Conservation (phyloP, 2,888 invertebrate species). For the Drepana falcataria region DNA sequence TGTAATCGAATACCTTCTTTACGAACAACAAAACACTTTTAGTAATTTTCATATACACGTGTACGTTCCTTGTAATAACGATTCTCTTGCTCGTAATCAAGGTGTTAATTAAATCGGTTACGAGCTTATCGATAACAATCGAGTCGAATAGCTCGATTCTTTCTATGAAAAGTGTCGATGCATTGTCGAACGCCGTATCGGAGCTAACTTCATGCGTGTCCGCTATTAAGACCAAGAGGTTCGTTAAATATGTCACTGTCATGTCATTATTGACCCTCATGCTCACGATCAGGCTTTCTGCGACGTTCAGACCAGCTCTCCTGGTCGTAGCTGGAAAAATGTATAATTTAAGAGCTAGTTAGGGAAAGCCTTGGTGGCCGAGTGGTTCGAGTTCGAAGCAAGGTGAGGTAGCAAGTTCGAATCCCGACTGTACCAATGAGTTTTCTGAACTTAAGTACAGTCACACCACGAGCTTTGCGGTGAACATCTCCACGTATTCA, state of each 20-base stretch:
- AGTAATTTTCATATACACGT: constrained; percentile 13
- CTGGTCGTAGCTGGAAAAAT: constrained; percentile 35
- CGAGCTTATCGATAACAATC: constrained; percentile 11
- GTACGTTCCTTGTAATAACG: constrained; percentile 5
- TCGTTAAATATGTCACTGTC: constrained; percentile 30
- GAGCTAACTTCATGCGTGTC: constrained; percentile 21
- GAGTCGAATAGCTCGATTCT: constrained; percentile 39
- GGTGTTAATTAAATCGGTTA: constrained; percentile 12
- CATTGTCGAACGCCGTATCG: constrained; percentile 23
- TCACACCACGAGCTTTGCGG: neutral
- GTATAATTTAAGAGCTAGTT: neutral
- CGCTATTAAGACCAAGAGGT: constrained; percentile 24
- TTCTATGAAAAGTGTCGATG: constrained; percentile 30
- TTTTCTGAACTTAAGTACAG: too few species aligned
- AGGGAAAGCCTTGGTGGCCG: neutral
- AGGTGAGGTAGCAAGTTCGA: too few species aligned
- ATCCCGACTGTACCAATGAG: too few species aligned
- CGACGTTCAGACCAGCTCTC: constrained; percentile 36
- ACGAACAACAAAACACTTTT: constrained; percentile 18
- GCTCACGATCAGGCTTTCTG: constrained; percentile 29
- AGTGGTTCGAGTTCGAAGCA: too few species aligned
- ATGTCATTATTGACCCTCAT: constrained; percentile 39
- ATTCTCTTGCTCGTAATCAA: constrained; percentile 5
- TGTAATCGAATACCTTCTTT: constrained; percentile 12
- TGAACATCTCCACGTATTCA: too few species aligned